Percentiles rank a stretch among this genome's conserved stretches.
These are phyloP conservation scores for Caretta caretta DNA, from an alignment of 2,113 vertebrate genomes.

Conservation along the genomic window DNA sequence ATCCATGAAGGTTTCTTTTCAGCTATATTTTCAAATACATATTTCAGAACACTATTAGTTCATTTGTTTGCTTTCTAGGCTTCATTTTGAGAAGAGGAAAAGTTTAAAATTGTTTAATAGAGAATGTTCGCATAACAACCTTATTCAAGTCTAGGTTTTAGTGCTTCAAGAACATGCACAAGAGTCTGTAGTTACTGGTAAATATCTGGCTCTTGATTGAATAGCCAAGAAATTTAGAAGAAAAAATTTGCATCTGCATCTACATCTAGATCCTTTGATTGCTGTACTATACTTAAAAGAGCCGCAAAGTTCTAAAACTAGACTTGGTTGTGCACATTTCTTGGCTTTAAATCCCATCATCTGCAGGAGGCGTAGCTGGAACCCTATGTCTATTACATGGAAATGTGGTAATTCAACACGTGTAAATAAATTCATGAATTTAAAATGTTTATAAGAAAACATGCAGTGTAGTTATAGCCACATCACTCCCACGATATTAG, in stretches of 20 bases:
- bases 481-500: too few relatives aligned
- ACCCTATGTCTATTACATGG: neutral
- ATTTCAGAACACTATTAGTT: conserved; percentile 14
- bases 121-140: neutral
- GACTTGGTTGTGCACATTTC: neutral
- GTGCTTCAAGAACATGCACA: neutral
- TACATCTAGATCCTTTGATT: neutral
- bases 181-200: neutral
- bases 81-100: too few relatives aligned
- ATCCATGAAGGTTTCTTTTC: neutral
- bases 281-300: neutral
- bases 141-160: conserved; percentile 49
- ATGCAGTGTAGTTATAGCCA: too few relatives aligned
- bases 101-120: too few relatives aligned
- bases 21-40: neutral
- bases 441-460: too few relatives aligned
- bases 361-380: neutral
- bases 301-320: neutral
- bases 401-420: neutral
- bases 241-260: neutral
- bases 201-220: conserved; percentile 34
- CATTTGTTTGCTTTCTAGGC: neutral
- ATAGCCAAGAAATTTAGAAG: neutral
- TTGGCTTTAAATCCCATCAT: neutral
- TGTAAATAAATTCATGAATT: neutral